Evolutionary conservation across 2,797 vertebrate genomes (phyloP).

Genomic region (Acanthopagrus latus): DNA sequence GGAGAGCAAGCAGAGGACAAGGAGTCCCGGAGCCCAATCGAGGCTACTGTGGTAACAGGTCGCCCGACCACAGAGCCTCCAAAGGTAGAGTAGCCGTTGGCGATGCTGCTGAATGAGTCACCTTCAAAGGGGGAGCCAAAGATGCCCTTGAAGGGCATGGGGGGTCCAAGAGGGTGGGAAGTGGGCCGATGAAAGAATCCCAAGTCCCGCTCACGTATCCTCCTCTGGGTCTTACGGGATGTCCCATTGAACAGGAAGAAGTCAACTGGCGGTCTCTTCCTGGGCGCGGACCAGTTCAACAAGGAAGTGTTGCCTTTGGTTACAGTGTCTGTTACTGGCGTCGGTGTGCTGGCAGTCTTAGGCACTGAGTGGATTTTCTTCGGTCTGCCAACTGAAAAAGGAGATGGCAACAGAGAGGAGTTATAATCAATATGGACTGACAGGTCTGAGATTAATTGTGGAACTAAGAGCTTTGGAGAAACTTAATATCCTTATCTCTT

Average conservation of each 20-base stretch:
- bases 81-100: conserved; percentile 92
- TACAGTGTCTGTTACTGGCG: conserved; percentile 65
- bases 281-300: conserved; percentile 89
- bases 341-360: conserved; percentile 70
- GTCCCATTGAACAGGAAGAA: conserved; percentile 95
- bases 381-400: conserved; percentile 88
- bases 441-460: conserved; percentile 61
- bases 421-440: conserved; percentile 56
- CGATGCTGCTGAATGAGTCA: conserved; percentile 96
- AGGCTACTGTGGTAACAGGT: conserved; percentile 43
- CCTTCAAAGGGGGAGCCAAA: conserved; percentile 95
- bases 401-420: conserved; percentile 26
- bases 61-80: conserved; percentile 67
- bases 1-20: conserved; percentile 62
- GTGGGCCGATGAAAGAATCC: conserved; percentile 86
- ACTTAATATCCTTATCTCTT: conserved; percentile 62
- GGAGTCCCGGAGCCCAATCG: conserved; percentile 63
- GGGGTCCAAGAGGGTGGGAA: conserved; percentile 73
- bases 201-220: conserved; percentile 86
- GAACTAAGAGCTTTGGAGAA: conserved; percentile 58
- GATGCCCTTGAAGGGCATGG: conserved; percentile 86
- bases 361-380: conserved; percentile 85
- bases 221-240: conserved; percentile 86
- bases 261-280: conserved; percentile 89
- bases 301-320: conserved; percentile 84